These are phyloP conservation scores for Trididemnum clinides DNA, from an alignment of 23 tunicate species.

Conservation along the genomic window DNA sequence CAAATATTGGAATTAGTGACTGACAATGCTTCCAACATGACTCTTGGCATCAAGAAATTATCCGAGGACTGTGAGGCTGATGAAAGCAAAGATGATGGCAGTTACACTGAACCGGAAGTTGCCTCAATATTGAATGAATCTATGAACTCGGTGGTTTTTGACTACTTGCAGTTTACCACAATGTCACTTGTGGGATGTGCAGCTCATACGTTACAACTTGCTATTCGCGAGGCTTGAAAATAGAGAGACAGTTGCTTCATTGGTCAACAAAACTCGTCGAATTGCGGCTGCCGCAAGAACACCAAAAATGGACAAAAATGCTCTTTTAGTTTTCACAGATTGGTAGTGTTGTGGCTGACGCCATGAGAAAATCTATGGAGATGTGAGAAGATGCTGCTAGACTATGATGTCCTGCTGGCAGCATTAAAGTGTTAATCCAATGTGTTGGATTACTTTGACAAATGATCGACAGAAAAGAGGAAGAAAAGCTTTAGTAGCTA, in stretches of 20 bases:
- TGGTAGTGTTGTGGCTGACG: too few relatives aligned
- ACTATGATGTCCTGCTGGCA: not conserved
- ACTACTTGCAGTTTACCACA: too few relatives aligned
- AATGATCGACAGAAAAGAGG: too few relatives aligned
- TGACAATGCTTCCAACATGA: not conserved
- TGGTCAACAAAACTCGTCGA: not conserved
- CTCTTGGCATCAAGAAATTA: not conserved
- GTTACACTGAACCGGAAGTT: not conserved
- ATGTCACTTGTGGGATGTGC: not conserved
- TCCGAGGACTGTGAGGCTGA: not conserved
- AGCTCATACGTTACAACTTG: not conserved
- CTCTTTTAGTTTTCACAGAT: not conserved
- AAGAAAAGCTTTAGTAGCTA: too few relatives aligned
- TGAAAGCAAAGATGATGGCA: too few relatives aligned
- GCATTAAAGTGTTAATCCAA: not conserved
- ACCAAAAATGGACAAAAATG: not conserved
- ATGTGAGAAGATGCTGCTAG: not conserved
- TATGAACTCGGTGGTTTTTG: too few relatives aligned
- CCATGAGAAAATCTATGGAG: not conserved
- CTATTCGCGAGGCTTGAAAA: not conserved
- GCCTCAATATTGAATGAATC: not conserved
- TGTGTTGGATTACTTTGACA: not conserved
- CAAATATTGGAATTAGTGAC: not conserved
- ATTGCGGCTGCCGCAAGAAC: not conserved
- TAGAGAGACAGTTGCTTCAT: not conserved